Evolutionary conservation across 2,113 vertebrate genomes (phyloP).

Genomic region (Pardalotus punctatus): DNA sequence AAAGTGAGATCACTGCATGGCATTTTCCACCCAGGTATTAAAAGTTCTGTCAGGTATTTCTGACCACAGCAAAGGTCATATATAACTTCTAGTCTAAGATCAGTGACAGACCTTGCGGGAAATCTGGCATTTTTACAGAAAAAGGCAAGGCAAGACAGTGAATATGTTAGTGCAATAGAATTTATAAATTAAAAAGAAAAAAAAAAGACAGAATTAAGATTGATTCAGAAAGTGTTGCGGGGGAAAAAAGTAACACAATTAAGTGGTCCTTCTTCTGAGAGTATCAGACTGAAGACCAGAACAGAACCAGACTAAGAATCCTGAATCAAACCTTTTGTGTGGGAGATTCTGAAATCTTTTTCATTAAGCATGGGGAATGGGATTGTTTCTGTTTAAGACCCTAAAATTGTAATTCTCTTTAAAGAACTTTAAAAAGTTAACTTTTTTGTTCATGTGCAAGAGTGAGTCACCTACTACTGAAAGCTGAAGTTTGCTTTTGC

Average conservation of each 20-base stretch:
- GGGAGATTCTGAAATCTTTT: not conserved
- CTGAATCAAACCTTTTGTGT: not conserved
- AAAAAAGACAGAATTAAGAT: not conserved
- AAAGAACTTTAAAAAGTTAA: not conserved
- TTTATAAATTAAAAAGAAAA: not conserved
- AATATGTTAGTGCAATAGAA: not conserved
- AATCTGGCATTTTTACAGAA: not conserved
- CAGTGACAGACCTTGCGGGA: not conserved
- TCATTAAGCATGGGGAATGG: not conserved
- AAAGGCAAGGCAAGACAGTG: not conserved
- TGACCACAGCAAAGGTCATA: not conserved
- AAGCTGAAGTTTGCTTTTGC: conserved; percentile 10
- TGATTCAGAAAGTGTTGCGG: not conserved
- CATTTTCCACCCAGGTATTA: not conserved
- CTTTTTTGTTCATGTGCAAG: not conserved
- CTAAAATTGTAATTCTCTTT: not conserved
- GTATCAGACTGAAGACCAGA: not conserved
- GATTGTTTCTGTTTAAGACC: not conserved
- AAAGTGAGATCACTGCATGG: not conserved
- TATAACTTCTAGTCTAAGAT: not conserved
- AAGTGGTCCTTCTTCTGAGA: not conserved
- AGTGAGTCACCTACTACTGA: conserved; percentile 6
- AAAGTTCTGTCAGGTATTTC: not conserved
- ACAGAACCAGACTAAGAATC: not conserved
- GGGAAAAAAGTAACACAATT: not conserved